Percentiles rank a stretch among this genome's conserved stretches.
Conservation (phyloP, 1,140 invertebrate genomes). For the Nomia melanderi region DNA sequence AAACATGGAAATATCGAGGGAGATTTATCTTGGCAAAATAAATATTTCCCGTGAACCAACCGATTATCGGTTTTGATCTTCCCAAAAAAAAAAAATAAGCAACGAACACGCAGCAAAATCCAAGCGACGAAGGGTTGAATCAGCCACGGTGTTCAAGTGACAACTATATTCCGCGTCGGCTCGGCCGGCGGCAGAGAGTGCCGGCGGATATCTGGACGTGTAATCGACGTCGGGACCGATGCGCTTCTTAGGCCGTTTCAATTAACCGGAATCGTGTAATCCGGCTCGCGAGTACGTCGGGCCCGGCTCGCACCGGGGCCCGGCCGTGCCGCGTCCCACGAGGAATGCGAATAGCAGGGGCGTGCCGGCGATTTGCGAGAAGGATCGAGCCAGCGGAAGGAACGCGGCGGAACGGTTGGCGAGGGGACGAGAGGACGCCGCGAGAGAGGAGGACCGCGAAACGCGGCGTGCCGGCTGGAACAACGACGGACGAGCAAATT, state of each 20-base stretch:
- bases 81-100: too few species aligned
- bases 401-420: not conserved
- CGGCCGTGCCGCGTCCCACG: slow-evolving; percentile 57
- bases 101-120: too few species aligned
- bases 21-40: too few species aligned
- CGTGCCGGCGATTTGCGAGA: slow-evolving; percentile 69
- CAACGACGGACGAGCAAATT: slow-evolving; percentile 13
- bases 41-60: too few species aligned
- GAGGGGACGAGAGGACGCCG: slow-evolving; percentile 4
- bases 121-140: not conserved
- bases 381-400: slow-evolving; percentile 56
- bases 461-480: slow-evolving; percentile 14
- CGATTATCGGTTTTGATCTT: too few species aligned
- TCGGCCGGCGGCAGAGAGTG: not conserved
- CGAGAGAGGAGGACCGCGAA: not conserved
- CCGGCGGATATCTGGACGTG: slow-evolving; percentile 30
- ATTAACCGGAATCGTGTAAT: slow-evolving; percentile 72
- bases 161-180: slow-evolving; percentile 13
- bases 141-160: slow-evolving; percentile 3
- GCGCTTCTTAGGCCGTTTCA: slow-evolving; percentile 65
- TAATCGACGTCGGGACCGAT: slow-evolving; percentile 40
- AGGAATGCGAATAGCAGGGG: slow-evolving; percentile 73
- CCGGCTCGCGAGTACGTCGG: slow-evolving; percentile 54
- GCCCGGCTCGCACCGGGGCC: slow-evolving; percentile 29
- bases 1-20: too few species aligned